phyloP scores from a whole-genome alignment of 2,113 vertebrate species.

The Colaptes auratus region DNA sequence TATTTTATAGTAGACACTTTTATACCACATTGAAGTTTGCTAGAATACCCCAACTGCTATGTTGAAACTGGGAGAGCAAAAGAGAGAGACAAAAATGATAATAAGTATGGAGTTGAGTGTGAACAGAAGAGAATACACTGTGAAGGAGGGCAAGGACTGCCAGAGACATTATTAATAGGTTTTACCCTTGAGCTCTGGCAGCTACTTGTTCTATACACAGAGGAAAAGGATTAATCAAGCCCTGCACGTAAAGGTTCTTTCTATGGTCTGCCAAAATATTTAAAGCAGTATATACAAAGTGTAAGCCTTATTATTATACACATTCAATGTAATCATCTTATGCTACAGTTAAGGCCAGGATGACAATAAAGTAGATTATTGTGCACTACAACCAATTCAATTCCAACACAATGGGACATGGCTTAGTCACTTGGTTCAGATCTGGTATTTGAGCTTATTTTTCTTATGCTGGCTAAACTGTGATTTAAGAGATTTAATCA shows the following conservation, averaged over 20 bases:
- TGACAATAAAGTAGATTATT: slow-evolving; percentile 58
- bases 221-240: slow-evolving; percentile 69
- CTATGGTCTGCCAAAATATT: slow-evolving; percentile 67
- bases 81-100: slow-evolving; percentile 17
- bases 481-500: slow-evolving; percentile 58
- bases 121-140: slow-evolving; percentile 47
- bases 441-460: slow-evolving; percentile 48
- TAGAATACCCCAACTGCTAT: not conserved
- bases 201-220: slow-evolving; percentile 61
- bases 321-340: slow-evolving; percentile 63
- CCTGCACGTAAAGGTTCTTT: slow-evolving; percentile 62
- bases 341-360: slow-evolving; percentile 59
- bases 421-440: slow-evolving; percentile 59
- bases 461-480: slow-evolving; percentile 56
- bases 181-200: slow-evolving; percentile 66
- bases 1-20: not conserved
- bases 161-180: slow-evolving; percentile 61
- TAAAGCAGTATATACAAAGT: slow-evolving; percentile 63
- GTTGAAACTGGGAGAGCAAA: slow-evolving; percentile 15
- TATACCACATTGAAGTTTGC: not conserved
- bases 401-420: slow-evolving; percentile 29
- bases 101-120: not conserved
- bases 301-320: slow-evolving; percentile 62
- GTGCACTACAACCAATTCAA: slow-evolving; percentile 50
- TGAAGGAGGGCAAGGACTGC: slow-evolving; percentile 26